Percentiles rank a stretch among this genome's conserved stretches.
Conservation (phyloP, 2,888 invertebrate species). For the Yponomeuta cagnagella region DNA sequence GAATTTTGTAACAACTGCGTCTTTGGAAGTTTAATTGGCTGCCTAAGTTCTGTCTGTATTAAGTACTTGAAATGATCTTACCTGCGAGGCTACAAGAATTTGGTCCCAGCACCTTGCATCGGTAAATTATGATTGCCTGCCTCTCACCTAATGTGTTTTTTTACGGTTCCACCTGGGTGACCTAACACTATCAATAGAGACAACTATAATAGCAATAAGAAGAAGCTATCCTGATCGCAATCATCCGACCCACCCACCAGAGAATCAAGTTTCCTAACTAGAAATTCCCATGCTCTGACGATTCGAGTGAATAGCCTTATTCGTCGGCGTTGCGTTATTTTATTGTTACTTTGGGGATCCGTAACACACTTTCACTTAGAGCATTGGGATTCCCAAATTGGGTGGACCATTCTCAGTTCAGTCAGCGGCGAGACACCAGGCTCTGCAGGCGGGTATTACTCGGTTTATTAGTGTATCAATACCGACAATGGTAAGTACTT, state of each 20-base stretch:
- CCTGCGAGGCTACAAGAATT: too few species aligned
- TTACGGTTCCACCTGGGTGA: too few species aligned
- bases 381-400: constrained; percentile 29
- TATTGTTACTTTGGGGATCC: constrained; percentile 38
- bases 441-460: constrained; percentile 22
- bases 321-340: constrained; percentile 46
- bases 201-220: too few species aligned
- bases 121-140: too few species aligned
- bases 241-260: neutral
- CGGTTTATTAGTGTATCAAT: neutral
- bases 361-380: constrained; percentile 55
- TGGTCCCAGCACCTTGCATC: too few species aligned
- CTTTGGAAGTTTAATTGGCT: too few species aligned
- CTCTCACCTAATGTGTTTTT: too few species aligned
- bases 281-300: constrained; percentile 29
- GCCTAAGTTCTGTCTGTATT: too few species aligned
- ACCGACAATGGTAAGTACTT: constrained; percentile 31
- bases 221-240: too few species aligned
- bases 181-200: too few species aligned
- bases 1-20: too few species aligned
- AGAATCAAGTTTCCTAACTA: constrained; percentile 22
- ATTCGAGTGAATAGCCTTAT: constrained; percentile 32
- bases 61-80: too few species aligned
- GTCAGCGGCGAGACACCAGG: constrained; percentile 28
- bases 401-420: constrained; percentile 20